Evolutionary conservation across 2,113 vertebrate genomes (phyloP), one percentile per base, ranked within the genome.

Genomic region (Coregonus clupeaformis): DNA sequence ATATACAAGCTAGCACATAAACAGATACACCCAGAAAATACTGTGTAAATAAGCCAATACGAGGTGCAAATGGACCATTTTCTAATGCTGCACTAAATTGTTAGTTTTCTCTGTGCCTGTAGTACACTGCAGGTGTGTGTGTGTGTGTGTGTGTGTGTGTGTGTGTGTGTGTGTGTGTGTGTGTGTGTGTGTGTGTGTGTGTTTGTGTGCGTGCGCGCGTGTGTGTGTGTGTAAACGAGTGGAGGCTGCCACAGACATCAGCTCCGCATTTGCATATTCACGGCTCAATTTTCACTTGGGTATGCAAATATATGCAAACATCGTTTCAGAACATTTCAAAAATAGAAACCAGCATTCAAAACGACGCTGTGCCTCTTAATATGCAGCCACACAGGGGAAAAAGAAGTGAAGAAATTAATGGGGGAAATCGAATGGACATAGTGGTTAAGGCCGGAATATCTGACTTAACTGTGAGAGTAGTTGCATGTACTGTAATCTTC

Each of bases 301-400:
- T 97, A 98, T 98, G 97, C 96, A 97, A 98, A 98, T 98, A 91
- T 98, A 98, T 99, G 96, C 97, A 99, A 98, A 97, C 94, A 96
- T 94, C 94, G 88, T 97, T 96, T 96, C 96, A 95, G 94, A 95
- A 95, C 96, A 95, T 96, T 94, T 96, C 95, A 97, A 96, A 98
- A 99, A 99, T 98, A 98, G 97, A 95, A 97, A 94, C 94, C 94
- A 92, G 92, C 93, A 96, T 97, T 96, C 95, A 94, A 90, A 97
- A 96, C 94, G 92, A 94, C 94, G 94, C 94, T 90, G 84, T 83
- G 88, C 93, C 93, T 88, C 93, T 96, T 96, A 96, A 95, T 95
- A 96, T 96, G 95, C 95, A 96, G 95, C 94, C 83, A 75, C 87
- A 88, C 80, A 85, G 78, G 80, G 72, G 80, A 83, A 86, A 68